Base-by-base conservation (phyloP, 1,140 invertebrate genomes). In the Bombus superbus region DNA sequence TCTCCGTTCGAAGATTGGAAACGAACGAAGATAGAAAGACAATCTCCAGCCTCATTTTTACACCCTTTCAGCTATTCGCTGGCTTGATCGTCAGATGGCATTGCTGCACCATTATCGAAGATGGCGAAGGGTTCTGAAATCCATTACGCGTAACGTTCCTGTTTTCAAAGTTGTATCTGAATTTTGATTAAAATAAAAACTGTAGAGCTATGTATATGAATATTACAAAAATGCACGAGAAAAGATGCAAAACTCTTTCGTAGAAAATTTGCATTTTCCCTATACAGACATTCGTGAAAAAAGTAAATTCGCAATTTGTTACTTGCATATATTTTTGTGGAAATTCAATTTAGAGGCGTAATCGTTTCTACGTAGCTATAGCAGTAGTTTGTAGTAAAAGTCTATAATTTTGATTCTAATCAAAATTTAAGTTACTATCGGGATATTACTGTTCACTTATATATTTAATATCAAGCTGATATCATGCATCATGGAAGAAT, bases 41-140 rank as follows among this genome's bases (percentile, higher is more conserved):
- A 47, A 80, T 72, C 76, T 62, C 18, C 13, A 10, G 47, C 22
- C 18, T 72, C 66, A 85, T 85, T 85, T 85, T 77, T 77, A 92
- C 77, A 86, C 81, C 81, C 64, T 69, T 53, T 40, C 47, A 10
- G 22, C 28, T 25, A 78, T 69, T 77, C 64, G 22, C 35, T 4
- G 22, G 1, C 18, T 68, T 13, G 44, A n/a, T 83, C 81, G 81
- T 57, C 74, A 83, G 81, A 78, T 83, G 81, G 81, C 81, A 68
- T 59, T 76, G 44, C 38, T 35, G 44, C 64, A 53, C 22, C n/a
- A 42, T 53, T 57, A 28, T 57, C 28, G 18, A 68, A 76, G 28
- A 77, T 77, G 74, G 72, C 81, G 57, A 42, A 32, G n/a, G 28
- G 32, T n/a, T 82, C 40, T 4, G 32, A 75, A 81, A 62, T 59